These are phyloP conservation scores for Drosophila macrospina DNA, from an alignment of 2,888 invertebrate genomes.

Conservation along the genomic window DNA sequence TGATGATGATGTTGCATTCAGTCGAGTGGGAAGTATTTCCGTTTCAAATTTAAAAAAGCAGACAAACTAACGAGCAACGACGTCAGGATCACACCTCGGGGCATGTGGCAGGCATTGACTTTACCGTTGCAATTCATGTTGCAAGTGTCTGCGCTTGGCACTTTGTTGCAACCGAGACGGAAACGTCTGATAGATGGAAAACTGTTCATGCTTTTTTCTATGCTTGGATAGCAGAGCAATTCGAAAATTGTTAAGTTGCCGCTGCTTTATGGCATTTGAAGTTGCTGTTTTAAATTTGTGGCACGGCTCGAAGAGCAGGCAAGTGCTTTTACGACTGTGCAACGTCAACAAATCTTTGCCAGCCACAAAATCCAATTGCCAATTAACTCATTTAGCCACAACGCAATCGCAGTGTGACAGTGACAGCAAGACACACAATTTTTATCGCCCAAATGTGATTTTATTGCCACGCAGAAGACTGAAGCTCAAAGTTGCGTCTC, in stretches of 20 bases:
- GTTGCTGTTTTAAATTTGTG: constrained; percentile 32
- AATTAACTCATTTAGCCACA: constrained; percentile 74
- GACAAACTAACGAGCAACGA: constrained; percentile 68
- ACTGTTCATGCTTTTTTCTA: constrained; percentile 9
- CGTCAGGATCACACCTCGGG: constrained; percentile 55
- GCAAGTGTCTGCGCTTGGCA: constrained; percentile 38
- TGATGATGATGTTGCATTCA: constrained; percentile 25
- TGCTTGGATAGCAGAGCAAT: constrained; percentile 15
- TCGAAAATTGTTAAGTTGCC: constrained; percentile 20
- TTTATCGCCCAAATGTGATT: constrained; percentile 72
- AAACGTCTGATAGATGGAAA: constrained; percentile 63
- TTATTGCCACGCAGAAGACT: constrained; percentile 54
- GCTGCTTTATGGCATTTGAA: constrained; percentile 27
- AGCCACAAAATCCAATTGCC: constrained; percentile 75
- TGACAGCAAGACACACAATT: constrained; percentile 43
- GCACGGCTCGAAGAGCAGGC: constrained; percentile 21
- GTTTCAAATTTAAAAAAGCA: constrained; percentile 69
- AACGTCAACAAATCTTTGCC: constrained; percentile 68
- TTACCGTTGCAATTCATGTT: constrained; percentile 21
- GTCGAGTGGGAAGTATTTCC: constrained; percentile 52
- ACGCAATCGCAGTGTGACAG: too few relatives aligned
- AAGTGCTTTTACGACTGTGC: constrained; percentile 62
- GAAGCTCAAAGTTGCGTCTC: constrained; percentile 62
- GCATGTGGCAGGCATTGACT: constrained; percentile 36
- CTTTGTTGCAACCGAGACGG: constrained; percentile 69